Evolutionary conservation across 1,140 invertebrate genomes (phyloP), one percentile per base, ranked within the genome.

Genomic region (Heliconius congener): DNA sequence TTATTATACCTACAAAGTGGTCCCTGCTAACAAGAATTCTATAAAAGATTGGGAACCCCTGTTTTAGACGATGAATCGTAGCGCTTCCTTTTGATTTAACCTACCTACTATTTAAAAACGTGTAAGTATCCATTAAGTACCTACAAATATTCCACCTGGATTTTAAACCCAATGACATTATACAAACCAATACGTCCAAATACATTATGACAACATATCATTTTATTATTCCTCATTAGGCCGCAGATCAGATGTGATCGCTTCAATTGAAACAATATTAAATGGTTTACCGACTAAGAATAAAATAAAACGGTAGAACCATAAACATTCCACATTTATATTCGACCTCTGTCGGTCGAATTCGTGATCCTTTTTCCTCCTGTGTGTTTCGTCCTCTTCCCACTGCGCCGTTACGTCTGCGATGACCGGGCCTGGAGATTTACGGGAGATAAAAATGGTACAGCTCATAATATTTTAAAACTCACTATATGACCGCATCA

Each of bases 241-340:
- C 81, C 76, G 77, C 86, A 80, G 42, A 46, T 90, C 86, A 90
- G 91, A 93, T 91, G 86, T 88, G 89, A 86, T 86, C 91, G 91
- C 90, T 89, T 93, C 91, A 93, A 94, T 93, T 94, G 92, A 92
- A 93, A 93, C 93, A 93, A 93, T 93, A 92, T 94, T 92, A 91
- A 91, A 93, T 90, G 87, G 87, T 88, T 88, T 90, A 88, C 89
- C 89, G 90, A 84, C 87, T 78, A 87, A 81, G 88, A 89, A 89
- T 91, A 93, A 94, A 93, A 93, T 94, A 93, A 93, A 93, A 93
- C 93, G 90, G 93, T 93, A 93, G 93, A 93, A 90, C 91, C 90
- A 94, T 94, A 94, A 94, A 94, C 93, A 94, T 94, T 94, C 92
- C 91, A 94, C 90, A 88, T 93, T 93, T 92, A 92, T 92, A 93